Conservation (phyloP, 2,113 vertebrate species). For the Hippolais icterina region DNA sequence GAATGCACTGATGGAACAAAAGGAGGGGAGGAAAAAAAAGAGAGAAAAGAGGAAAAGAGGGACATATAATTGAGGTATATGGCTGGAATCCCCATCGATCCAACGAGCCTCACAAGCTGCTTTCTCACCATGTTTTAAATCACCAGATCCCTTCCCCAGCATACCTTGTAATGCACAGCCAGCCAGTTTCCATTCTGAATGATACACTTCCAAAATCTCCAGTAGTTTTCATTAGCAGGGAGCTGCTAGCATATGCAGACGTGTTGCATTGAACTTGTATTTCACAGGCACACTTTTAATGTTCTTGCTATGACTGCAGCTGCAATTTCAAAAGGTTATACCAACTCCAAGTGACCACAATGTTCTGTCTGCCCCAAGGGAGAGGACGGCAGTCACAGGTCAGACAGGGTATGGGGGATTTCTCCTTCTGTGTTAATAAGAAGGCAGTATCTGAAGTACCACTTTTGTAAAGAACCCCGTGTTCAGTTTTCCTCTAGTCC, state of each 20-base stretch:
- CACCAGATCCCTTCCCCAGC: neutral
- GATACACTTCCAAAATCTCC: neutral
- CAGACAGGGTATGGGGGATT: conserved; percentile 22
- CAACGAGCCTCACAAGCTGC: neutral
- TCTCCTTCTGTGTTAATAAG: conserved; percentile 69
- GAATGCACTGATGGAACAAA: neutral
- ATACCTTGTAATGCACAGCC: neutral
- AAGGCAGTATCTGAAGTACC: conserved; percentile 51
- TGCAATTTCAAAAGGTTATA: neutral
- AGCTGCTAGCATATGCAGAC: neutral
- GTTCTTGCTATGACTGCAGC: neutral
- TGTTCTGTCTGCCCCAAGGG: neutral
- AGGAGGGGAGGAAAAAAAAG: neutral
- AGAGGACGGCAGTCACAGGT: conserved; percentile 2
- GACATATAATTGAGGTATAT: neutral
- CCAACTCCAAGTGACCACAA: conserved; percentile 11
- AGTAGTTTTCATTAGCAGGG: conserved; percentile 33
- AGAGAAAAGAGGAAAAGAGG: neutral
- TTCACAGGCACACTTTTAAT: neutral
- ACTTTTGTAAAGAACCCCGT: conserved; percentile 59
- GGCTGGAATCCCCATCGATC: neutral
- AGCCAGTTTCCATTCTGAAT: neutral
- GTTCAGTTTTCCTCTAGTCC: conserved; percentile 69
- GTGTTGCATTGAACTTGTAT: neutral
- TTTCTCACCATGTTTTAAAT: neutral